phyloP scores from a whole-genome alignment of 2,888 invertebrate genomes.

The Meghimatium bilineatum region DNA sequence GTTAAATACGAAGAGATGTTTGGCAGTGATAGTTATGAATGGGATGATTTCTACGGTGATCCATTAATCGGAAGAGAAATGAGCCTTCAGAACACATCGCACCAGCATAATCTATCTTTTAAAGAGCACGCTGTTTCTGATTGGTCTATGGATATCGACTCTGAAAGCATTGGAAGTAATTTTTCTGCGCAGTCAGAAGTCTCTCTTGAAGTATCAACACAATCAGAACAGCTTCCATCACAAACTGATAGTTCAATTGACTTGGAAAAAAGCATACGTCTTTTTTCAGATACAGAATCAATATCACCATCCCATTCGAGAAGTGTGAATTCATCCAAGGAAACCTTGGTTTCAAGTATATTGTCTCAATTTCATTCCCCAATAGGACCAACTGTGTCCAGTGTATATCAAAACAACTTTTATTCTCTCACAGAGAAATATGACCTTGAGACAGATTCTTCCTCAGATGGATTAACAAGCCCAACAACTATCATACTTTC shows the following conservation, averaged over 20 bases:
- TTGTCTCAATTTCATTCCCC: slow-evolving; percentile 16
- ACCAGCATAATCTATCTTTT: slow-evolving; percentile 18
- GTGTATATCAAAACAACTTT: slow-evolving; percentile 16
- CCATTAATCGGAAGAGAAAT: slow-evolving; percentile 63
- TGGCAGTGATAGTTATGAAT: slow-evolving; percentile 64
- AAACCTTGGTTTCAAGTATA: slow-evolving; percentile 24
- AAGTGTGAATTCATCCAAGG: background rate
- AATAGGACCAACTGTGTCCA: background rate
- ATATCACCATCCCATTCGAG: background rate
- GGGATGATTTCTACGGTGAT: slow-evolving; percentile 71
- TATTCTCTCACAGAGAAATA: slow-evolving; percentile 36
- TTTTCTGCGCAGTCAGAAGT: slow-evolving; percentile 19
- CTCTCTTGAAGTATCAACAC: background rate
- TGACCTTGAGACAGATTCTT: slow-evolving; percentile 30
- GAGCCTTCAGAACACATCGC: slow-evolving; percentile 7
- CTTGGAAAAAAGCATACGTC: background rate
- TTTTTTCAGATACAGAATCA: background rate
- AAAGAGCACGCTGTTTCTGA: slow-evolving; percentile 51
- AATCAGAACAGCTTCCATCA: slow-evolving; percentile 1
- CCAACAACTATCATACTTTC: background rate
- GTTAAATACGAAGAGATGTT: slow-evolving; percentile 62
- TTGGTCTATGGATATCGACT: slow-evolving; percentile 53
- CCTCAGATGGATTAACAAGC: slow-evolving; percentile 26
- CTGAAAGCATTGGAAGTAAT: slow-evolving; percentile 44
- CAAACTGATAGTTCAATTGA: background rate